Conservation (phyloP, 2,888 invertebrate species). For the Tetheella fluctuosa region DNA sequence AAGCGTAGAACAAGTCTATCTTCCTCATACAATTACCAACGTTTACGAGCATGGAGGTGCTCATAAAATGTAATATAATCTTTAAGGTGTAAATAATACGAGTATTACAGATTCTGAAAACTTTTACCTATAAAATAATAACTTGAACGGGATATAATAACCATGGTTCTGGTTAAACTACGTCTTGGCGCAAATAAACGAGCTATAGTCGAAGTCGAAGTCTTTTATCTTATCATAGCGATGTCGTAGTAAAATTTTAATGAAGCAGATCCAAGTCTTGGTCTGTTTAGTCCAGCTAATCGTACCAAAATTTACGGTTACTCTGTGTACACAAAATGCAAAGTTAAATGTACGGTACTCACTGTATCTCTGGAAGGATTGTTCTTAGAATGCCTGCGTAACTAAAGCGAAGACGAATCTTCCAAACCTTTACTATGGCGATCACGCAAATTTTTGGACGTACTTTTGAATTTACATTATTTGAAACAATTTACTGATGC, state of each 20-base stretch:
- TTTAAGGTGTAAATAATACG: conserved; percentile 1
- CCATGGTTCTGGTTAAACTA: conserved; percentile 38
- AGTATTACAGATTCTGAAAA: conserved; percentile 9
- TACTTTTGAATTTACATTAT: no score
- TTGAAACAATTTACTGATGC: neutral
- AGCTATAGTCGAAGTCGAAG: conserved; percentile 30
- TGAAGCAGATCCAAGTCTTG: conserved; percentile 53
- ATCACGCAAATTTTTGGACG: no score
- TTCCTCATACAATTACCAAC: neutral
- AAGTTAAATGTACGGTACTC: conserved; percentile 33
- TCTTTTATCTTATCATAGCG: conserved; percentile 59
- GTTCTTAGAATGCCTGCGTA: neutral
- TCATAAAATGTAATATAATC: conserved; percentile 4
- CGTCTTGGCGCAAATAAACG: conserved; percentile 37
- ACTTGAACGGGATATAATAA: conserved; percentile 22
- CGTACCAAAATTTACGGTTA: conserved; percentile 61
- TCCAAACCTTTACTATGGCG: neutral
- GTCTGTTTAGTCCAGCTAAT: conserved; percentile 58
- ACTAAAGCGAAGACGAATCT: neutral
- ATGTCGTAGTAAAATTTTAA: conserved; percentile 70
- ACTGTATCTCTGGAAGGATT: conserved; percentile 12
- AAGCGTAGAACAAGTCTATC: neutral
- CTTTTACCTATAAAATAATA: conserved; percentile 11
- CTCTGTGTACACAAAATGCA: conserved; percentile 54
- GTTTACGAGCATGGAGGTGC: neutral